A percentile compares a stretch with the other conserved stretches of the same genome.
These are phyloP conservation scores for Vidua chalybeata DNA, from an alignment of 2,113 vertebrate genomes.

Conservation along the genomic window DNA sequence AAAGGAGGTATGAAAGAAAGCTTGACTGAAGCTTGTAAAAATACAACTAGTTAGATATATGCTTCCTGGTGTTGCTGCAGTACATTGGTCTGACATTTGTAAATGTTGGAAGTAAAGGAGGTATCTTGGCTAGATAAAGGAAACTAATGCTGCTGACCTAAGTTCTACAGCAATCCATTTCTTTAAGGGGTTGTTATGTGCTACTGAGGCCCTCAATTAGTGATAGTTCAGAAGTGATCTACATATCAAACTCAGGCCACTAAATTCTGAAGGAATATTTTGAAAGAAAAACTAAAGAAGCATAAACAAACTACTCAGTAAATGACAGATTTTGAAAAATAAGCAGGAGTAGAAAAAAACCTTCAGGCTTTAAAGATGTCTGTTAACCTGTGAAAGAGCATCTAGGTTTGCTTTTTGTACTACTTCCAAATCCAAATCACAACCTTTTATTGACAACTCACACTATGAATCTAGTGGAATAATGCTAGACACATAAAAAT, in stretches of 20 bases:
- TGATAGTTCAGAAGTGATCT: neutral
- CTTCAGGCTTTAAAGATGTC: neutral
- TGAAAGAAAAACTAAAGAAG: neutral
- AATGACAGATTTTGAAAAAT: neutral
- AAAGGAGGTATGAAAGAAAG: slow-evolving; percentile 3
- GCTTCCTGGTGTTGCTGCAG: neutral
- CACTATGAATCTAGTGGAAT: neutral
- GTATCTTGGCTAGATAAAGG: neutral
- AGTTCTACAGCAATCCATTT: neutral
- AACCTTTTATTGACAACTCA: neutral
- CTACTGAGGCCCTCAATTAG: neutral
- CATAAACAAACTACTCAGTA: neutral
- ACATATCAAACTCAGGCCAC: neutral
- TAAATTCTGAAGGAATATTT: neutral
- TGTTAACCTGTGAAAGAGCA: neutral
- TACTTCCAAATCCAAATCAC: neutral
- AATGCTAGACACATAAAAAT: neutral
- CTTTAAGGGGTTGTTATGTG: neutral
- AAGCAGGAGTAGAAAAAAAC: neutral
- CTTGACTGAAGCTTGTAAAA: slow-evolving; percentile 7
- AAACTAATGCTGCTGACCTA: neutral
- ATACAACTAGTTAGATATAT: neutral
- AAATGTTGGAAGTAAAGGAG: neutral
- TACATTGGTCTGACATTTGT: neutral
- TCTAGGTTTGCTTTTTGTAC: neutral